Percentiles rank a stretch among this genome's conserved stretches.
Evolutionary conservation across 2,797 vertebrate species (phyloP).

Genomic region (Sarcophilus harrisii): DNA sequence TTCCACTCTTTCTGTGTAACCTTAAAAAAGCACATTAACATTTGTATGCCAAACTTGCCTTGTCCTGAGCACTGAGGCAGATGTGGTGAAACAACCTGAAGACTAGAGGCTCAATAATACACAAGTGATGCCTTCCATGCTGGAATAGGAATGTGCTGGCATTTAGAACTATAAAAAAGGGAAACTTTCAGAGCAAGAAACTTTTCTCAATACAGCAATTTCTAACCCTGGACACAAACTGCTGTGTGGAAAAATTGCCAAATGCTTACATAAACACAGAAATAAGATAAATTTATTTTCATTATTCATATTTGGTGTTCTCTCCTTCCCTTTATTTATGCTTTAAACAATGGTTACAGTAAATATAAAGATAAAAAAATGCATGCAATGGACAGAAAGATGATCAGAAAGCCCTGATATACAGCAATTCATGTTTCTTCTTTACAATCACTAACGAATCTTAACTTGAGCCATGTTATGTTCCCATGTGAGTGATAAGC

Average conservation of each 20-base stretch:
- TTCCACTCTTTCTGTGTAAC: background rate
- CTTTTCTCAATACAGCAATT: slow-evolving; percentile 58
- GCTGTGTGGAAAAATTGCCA: slow-evolving; percentile 80
- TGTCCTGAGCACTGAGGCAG: background rate
- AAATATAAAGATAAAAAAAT: slow-evolving; percentile 84
- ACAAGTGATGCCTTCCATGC: slow-evolving; percentile 59
- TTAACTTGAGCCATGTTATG: slow-evolving; percentile 86
- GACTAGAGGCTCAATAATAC: background rate
- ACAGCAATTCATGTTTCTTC: slow-evolving; percentile 86
- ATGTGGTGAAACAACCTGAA: background rate
- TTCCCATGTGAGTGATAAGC: slow-evolving; percentile 88
- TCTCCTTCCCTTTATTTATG: slow-evolving; percentile 85
- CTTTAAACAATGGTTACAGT: slow-evolving; percentile 85
- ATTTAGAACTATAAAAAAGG: background rate
- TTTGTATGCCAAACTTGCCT: background rate
- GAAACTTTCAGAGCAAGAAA: slow-evolving; percentile 58
- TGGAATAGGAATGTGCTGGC: slow-evolving; percentile 38
- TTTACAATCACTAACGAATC: slow-evolving; percentile 87
- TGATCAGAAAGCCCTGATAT: slow-evolving; percentile 83
- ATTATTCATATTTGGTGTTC: slow-evolving; percentile 83
- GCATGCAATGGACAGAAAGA: slow-evolving; percentile 82
- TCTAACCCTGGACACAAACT: slow-evolving; percentile 65
- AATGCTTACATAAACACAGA: slow-evolving; percentile 83
- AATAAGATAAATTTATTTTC: slow-evolving; percentile 86
- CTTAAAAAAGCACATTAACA: background rate